Percentiles rank a stretch among this genome's conserved stretches.
Conservation (phyloP, 1,140 invertebrate species). For the Atta cephalotes region DNA sequence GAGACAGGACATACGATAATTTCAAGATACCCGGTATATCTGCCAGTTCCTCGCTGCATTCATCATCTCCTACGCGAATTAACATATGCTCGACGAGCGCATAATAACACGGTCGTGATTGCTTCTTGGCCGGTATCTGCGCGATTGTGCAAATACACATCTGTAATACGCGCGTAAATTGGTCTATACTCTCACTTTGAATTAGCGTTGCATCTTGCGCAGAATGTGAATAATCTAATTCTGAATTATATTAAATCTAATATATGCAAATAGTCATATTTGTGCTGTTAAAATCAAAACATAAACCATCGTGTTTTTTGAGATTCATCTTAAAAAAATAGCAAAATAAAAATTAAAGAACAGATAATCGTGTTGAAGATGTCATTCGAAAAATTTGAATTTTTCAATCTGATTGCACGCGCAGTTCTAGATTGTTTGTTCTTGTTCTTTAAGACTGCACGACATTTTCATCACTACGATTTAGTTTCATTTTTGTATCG, state of each 20-base stretch:
- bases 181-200: slow-evolving; percentile 13
- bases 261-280: background rate
- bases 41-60: slow-evolving; percentile 2
- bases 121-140: slow-evolving; percentile 18
- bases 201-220: slow-evolving; percentile 26
- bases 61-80: slow-evolving; percentile 46
- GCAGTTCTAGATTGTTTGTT: no score
- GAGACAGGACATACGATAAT: background rate
- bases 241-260: slow-evolving; percentile 16
- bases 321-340: background rate
- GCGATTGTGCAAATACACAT: slow-evolving; percentile 45
- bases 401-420: no score
- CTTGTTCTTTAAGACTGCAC: no score
- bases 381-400: no score
- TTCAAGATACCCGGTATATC: slow-evolving; percentile 37
- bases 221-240: slow-evolving; percentile 6
- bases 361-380: no score
- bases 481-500: no score
- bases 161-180: slow-evolving; percentile 38
- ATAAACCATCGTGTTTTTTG: background rate
- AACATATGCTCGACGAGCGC: slow-evolving; percentile 48
- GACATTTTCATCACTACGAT: no score
- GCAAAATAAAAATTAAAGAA: background rate
- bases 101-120: slow-evolving; percentile 51
- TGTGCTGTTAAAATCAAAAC: background rate